These are phyloP conservation scores for Drosophila sordidapex DNA, from an alignment of 2,888 invertebrate genomes.

Conservation along the genomic window DNA sequence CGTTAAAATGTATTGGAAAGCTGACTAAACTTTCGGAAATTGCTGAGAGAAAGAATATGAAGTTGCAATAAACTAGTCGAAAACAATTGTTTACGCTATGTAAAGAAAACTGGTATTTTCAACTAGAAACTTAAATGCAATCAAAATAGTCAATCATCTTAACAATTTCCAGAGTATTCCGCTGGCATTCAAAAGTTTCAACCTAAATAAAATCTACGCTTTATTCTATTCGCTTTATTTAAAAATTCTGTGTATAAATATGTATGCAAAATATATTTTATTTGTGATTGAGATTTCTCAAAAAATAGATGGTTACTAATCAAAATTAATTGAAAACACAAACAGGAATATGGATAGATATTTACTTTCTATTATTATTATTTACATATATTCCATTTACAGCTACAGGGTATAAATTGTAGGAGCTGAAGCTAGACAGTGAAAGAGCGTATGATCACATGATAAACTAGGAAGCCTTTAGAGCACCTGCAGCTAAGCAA, in stretches of 20 bases:
- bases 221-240: neutral
- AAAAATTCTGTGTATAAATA: accelerated
- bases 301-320: neutral
- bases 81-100: no score
- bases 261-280: neutral
- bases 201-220: neutral
- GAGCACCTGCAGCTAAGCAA: constrained; percentile 66
- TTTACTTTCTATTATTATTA: neutral
- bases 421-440: constrained; percentile 21
- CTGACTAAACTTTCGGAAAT: no score
- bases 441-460: constrained; percentile 17
- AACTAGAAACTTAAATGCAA: neutral
- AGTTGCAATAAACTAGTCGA: no score
- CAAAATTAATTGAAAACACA: neutral
- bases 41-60: no score
- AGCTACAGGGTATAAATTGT: constrained; percentile 9
- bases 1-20: no score
- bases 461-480: constrained; percentile 58
- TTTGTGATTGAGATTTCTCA: neutral
- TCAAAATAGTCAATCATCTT: no score
- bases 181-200: neutral
- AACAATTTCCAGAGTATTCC: neutral
- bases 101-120: neutral
- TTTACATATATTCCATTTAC: neutral
- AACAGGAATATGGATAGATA: neutral